Percentiles rank a stretch among this genome's conserved stretches.
These are phyloP conservation scores for Apodemus sylvaticus DNA, from an alignment of 2,113 vertebrate genomes.

Conservation along the genomic window DNA sequence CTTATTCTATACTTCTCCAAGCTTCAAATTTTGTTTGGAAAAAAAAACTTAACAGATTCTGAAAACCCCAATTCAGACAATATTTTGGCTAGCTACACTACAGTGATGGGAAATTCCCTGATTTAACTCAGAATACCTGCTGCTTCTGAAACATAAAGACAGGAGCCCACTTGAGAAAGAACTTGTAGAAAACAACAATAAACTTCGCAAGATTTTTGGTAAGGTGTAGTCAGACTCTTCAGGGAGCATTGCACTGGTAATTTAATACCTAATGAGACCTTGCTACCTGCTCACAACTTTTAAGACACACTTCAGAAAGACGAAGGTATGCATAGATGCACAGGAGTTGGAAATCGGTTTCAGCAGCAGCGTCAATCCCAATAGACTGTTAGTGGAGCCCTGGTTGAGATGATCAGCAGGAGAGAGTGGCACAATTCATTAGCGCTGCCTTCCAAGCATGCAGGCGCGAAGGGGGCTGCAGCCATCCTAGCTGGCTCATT, in stretches of 20 bases:
- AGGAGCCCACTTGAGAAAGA: background rate
- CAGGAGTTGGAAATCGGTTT: conserved; percentile 40
- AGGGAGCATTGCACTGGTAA: conserved; percentile 55
- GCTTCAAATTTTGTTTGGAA: conserved; percentile 62
- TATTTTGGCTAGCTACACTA: background rate
- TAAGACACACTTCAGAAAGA: conserved; percentile 56
- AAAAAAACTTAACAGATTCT: conserved; percentile 50
- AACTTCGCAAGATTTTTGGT: background rate
- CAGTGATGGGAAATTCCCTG: conserved; percentile 31
- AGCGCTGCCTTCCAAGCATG: background rate
- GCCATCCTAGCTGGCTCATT: conserved; percentile 42
- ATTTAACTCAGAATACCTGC: conserved; percentile 28
- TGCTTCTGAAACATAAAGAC: background rate
- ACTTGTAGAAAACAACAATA: conserved; percentile 58
- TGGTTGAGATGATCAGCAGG: background rate
- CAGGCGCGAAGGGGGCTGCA: background rate
- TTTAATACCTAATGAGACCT: conserved; percentile 65
- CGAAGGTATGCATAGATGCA: background rate
- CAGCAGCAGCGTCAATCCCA: background rate
- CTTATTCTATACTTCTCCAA: conserved; percentile 71
- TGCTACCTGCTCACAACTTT: conserved; percentile 42
- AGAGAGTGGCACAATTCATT: conserved; percentile 48
- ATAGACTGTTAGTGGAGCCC: background rate
- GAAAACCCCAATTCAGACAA: conserved; percentile 65
- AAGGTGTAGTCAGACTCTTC: conserved; percentile 27